Conservation (phyloP, 2,113 vertebrate species). For the Myodes glareolus region DNA sequence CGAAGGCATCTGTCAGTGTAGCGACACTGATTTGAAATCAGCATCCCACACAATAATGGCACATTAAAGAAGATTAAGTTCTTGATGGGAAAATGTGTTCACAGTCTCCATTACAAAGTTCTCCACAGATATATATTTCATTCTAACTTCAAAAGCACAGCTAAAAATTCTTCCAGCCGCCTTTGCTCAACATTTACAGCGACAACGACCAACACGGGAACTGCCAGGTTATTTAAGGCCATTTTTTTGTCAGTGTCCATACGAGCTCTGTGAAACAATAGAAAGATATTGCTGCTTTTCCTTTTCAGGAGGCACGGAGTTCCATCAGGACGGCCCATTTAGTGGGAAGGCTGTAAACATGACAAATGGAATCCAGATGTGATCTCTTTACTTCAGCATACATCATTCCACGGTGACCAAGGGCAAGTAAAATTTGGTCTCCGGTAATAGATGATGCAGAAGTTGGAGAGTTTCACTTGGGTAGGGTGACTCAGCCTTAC, state of each 20-base stretch:
- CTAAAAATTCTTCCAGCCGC: slow-evolving; percentile 34
- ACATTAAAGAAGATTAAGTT: slow-evolving; percentile 69
- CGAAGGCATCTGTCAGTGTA: slow-evolving; percentile 51
- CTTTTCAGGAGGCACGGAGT: not conserved
- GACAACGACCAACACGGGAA: slow-evolving; percentile 50
- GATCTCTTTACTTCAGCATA: not conserved
- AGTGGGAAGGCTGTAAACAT: not conserved
- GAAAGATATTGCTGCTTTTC: not conserved
- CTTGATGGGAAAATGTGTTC: slow-evolving; percentile 63
- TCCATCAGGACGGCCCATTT: not conserved
- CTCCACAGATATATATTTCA: slow-evolving; percentile 49
- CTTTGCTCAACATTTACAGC: slow-evolving; percentile 11
- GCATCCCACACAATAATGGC: slow-evolving; percentile 61
- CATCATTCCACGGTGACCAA: not conserved
- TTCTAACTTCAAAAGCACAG: slow-evolving; percentile 64
- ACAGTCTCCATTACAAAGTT: slow-evolving; percentile 58
- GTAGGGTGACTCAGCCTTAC: not conserved
- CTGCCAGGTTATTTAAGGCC: slow-evolving; percentile 28
- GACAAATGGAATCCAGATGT: slow-evolving; percentile 32
- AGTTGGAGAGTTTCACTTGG: not conserved
- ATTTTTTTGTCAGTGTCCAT: not conserved
- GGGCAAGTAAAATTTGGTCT: not conserved
- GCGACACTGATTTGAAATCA: slow-evolving; percentile 53
- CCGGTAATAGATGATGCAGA: not conserved
- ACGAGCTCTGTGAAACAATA: not conserved